Evolutionary conservation across 2,113 vertebrate species (phyloP).

Genomic region (Daboia siamensis): DNA sequence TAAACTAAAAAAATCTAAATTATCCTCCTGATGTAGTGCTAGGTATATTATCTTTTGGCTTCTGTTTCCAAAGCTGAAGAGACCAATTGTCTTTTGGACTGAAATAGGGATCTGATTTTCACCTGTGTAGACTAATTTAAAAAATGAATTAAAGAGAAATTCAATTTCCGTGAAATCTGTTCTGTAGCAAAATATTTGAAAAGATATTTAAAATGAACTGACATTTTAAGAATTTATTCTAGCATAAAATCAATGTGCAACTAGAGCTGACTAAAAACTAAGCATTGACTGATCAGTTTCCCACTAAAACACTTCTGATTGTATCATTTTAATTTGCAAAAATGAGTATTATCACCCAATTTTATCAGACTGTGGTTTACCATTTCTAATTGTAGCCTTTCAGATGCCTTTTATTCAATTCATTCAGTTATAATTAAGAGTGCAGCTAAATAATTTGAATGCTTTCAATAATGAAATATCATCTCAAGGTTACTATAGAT

Average conservation of each 20-base stretch:
- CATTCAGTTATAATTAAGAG: slow-evolving; percentile 23
- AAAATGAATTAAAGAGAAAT: background rate
- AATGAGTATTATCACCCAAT: background rate
- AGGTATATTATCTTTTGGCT: background rate
- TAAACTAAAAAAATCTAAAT: background rate
- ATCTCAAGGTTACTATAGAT: background rate
- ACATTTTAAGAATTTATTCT: slow-evolving; percentile 9
- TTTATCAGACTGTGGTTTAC: slow-evolving; percentile 1
- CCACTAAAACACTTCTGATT: background rate
- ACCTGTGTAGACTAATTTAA: slow-evolving; percentile 8
- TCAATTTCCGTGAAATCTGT: background rate
- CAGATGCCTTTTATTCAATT: slow-evolving; percentile 10
- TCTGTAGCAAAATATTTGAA: background rate
- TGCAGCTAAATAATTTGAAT: slow-evolving; percentile 5
- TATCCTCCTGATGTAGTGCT: background rate
- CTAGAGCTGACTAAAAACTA: background rate
- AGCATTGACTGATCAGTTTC: background rate
- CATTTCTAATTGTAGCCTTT: background rate
- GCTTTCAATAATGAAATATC: background rate
- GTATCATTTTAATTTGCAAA: background rate
- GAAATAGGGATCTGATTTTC: rapidly evolving
- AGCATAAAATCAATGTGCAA: background rate
- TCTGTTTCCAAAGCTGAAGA: background rate
- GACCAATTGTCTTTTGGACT: background rate
- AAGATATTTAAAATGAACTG: background rate